These are phyloP conservation scores for Xenopus tropicalis DNA, from an alignment of 2,113 vertebrate genomes.

Conservation along the genomic window UCB_Xtro_10.0 CM004445.2:139379501-139380000, in stretches of 20 bases:
- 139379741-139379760: too few species aligned
- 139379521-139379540: too few species aligned
- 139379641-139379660: not conserved
- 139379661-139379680: too few species aligned
- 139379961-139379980: not conserved
- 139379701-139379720: too few species aligned
- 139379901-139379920: too few species aligned
- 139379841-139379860: not conserved
- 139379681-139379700: too few species aligned
- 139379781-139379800: too few species aligned
- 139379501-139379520: not conserved
- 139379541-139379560: too few species aligned
- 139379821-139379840: not conserved
- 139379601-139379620: not conserved
- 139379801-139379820: not conserved
- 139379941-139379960: not conserved
- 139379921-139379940: too few species aligned
- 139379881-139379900: too few species aligned
- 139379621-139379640: not conserved
- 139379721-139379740: too few species aligned
- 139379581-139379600: not conserved
- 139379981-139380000: conserved; percentile 19
- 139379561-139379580: not conserved
- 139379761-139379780: too few species aligned
- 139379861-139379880: not conserved